phyloP scores from a whole-genome alignment of 2,113 vertebrate species.

The Esox niger region DNA sequence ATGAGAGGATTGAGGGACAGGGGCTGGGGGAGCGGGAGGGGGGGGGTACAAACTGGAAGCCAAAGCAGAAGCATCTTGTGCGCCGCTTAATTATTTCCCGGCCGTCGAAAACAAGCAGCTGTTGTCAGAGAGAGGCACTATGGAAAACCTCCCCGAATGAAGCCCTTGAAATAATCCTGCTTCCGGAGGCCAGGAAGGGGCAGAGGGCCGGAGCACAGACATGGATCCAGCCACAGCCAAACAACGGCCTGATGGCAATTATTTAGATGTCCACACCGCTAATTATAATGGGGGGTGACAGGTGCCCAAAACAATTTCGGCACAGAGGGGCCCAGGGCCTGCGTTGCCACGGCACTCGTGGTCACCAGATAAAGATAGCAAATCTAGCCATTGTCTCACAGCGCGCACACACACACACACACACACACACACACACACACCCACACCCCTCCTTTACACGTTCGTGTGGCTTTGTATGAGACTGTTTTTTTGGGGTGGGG shows the following conservation, averaged over 20 bases:
- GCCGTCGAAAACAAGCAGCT: neutral
- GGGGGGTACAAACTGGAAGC: neutral
- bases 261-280: constrained; percentile 65
- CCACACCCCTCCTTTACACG: neutral
- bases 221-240: constrained; percentile 46
- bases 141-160: neutral
- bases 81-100: neutral
- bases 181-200: constrained; percentile 35
- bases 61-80: neutral
- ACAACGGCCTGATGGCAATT: constrained; percentile 64
- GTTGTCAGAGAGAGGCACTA: neutral
- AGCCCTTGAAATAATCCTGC: constrained; percentile 57
- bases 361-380: constrained; percentile 61
- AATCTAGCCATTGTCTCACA: constrained; percentile 32
- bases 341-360: constrained; percentile 32
- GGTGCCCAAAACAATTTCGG: constrained; percentile 68
- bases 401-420: constrained; percentile 17
- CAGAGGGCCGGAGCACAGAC: constrained; percentile 29
- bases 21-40: neutral
- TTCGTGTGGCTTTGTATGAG: neutral
- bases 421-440: too few species aligned
- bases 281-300: constrained; percentile 72
- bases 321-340: constrained; percentile 49
- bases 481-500: too few species aligned
- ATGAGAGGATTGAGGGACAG: constrained; percentile 33